phyloP scores from a whole-genome alignment of 2,888 invertebrate genomes.

The Limnephilus auricula region DNA sequence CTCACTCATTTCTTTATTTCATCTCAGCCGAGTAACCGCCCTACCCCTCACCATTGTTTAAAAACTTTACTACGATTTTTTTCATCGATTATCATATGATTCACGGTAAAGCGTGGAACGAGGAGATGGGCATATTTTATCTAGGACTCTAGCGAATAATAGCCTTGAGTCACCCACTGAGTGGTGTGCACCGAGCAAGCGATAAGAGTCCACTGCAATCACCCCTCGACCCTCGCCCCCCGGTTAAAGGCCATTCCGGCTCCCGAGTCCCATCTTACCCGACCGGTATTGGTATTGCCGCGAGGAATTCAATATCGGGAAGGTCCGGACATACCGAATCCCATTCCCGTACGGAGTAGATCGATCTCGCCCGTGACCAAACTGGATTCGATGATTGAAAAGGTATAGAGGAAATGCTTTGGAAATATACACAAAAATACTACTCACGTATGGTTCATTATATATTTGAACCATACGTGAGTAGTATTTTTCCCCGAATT shows the following conservation, averaged over 20 bases:
- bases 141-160: background rate
- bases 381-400: background rate
- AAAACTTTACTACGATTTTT: too few species aligned
- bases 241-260: background rate
- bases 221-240: too few species aligned
- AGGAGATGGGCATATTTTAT: background rate
- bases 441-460: background rate
- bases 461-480: too few species aligned
- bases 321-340: background rate
- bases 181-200: background rate
- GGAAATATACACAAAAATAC: background rate
- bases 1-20: too few species aligned
- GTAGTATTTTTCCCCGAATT: too few species aligned
- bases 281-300: background rate
- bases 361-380: background rate
- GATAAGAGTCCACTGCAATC: background rate
- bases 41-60: too few species aligned
- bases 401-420: background rate
- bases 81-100: too few species aligned
- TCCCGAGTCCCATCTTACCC: background rate
- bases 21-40: too few species aligned
- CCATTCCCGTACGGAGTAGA: background rate
- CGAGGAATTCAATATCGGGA: slow-evolving; percentile 17
- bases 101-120: too few species aligned
- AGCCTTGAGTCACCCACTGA: background rate